Percentiles rank a stretch among this genome's conserved stretches.
Evolutionary conservation across 2,113 vertebrate species (phyloP).

Genomic region (Andinoacara biseriatus): DNA sequence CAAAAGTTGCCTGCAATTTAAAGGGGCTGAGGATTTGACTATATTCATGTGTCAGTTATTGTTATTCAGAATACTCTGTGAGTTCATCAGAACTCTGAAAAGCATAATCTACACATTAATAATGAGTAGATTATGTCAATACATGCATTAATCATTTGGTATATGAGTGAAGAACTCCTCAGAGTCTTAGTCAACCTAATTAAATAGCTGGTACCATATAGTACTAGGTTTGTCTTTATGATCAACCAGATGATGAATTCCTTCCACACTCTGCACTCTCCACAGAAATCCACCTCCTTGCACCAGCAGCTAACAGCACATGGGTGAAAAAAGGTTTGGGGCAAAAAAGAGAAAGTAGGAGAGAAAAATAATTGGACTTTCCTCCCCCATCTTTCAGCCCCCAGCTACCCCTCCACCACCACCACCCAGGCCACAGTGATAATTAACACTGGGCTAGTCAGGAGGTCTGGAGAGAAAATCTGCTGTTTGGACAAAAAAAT

Average conservation of each 20-base stretch:
- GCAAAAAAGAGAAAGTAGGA: constrained; percentile 71
- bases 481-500: constrained; percentile 80
- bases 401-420: background rate
- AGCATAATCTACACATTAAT: background rate
- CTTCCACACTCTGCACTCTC: constrained; percentile 25
- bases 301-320: constrained; percentile 68
- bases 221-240: constrained; percentile 30
- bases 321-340: constrained; percentile 73
- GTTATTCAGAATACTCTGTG: background rate
- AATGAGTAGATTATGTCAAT: background rate
- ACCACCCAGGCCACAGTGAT: constrained; percentile 73
- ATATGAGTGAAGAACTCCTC: background rate
- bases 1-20: background rate
- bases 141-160: background rate
- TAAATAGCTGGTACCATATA: background rate
- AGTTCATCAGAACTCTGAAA: background rate
- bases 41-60: background rate
- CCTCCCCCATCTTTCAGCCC: constrained; percentile 62
- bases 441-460: constrained; percentile 79
- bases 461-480: constrained; percentile 82
- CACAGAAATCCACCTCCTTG: constrained; percentile 44
- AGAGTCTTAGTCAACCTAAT: background rate
- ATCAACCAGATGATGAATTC: constrained; percentile 37
- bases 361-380: constrained; percentile 82
- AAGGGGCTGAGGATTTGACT: background rate